Percentiles rank a stretch among this genome's conserved stretches.
phyloP scores from a whole-genome alignment of 2,888 invertebrate genomes.

The Lasioglossum pauxillum region DNA sequence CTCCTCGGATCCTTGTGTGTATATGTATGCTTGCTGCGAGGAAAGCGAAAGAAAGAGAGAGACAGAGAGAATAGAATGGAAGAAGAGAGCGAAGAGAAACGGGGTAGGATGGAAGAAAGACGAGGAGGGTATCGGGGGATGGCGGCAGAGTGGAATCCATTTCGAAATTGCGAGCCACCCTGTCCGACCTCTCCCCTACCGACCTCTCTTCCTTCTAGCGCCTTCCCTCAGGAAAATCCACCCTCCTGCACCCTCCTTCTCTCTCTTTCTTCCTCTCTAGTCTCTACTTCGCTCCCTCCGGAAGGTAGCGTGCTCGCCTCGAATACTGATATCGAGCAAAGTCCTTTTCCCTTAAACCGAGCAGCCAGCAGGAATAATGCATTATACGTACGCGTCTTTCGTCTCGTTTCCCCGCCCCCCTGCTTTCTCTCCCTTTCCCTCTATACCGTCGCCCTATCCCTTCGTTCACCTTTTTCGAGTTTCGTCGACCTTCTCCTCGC shows the following conservation, averaged over 20 bases:
- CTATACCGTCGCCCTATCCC: not conserved
- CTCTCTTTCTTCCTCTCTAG: not conserved
- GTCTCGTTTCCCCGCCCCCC: constrained; percentile 48
- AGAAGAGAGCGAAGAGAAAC: constrained; percentile 65
- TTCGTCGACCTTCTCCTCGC: constrained; percentile 3
- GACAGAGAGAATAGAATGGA: constrained; percentile 32
- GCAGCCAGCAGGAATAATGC: constrained; percentile 81
- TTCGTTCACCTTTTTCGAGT: constrained; percentile 26
- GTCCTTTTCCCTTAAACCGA: constrained; percentile 81
- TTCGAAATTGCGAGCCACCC: constrained; percentile 84
- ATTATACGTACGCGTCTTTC: constrained; percentile 76
- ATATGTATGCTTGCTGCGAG: constrained; percentile 21
- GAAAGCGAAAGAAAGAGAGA: not conserved
- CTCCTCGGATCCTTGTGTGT: constrained; percentile 17
- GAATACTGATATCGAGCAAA: constrained; percentile 84
- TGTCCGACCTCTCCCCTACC: constrained; percentile 70
- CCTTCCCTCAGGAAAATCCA: constrained; percentile 82
- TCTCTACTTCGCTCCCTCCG: constrained; percentile 47
- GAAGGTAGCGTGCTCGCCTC: constrained; percentile 74
- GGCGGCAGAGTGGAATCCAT: constrained; percentile 82
- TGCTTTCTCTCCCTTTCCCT: not conserved
- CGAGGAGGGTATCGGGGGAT: constrained; percentile 39
- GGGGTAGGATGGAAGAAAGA: constrained; percentile 51
- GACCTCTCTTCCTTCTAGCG: constrained; percentile 58
- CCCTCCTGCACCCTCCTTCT: constrained; percentile 36